Base-by-base conservation (phyloP, 1,140 invertebrate genomes). In the Druon quercuslanigerum region DNA sequence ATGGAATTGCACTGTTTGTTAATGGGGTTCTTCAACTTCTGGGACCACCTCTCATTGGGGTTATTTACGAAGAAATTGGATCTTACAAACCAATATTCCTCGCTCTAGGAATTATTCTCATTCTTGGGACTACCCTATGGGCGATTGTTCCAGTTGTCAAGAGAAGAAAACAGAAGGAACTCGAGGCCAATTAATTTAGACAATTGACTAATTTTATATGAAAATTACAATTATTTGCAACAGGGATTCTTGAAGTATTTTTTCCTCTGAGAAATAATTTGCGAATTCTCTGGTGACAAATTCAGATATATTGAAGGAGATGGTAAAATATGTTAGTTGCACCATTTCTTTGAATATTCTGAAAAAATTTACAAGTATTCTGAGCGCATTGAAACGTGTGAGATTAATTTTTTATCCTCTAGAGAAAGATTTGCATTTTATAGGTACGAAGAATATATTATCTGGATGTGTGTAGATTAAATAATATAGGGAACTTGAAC, bases 1-100 rank as follows among this genome's bases (percentile, higher is more conserved):
- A 96, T 79, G 96, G 96, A 14, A 96, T 97, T 25, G 95, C 95
- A 76, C 87, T 97, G 8, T 96, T 96, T 84, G 92, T 96, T 13
- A 96, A 96, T 85, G 96, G 96, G 4, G 92, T 96, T 20, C 83
- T 96, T 6, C 96, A 96, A 87, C 86, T 97, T 16, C 89, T 95
- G 12, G 95, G 96, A 0, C 96, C 96, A 3, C 96, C 96, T 0
- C 85, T 96, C 11, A 96, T 95, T 86, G 95, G 95, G 3, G 76
- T 93, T 4, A 93, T 95, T 89, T 94, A 92, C 75, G 93, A 96
- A 79, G 86, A 89, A 13, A 92, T 94, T 5, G 87, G 93, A 1
- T 93, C 94, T 1, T 96, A 95, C 85, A 93, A 93, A 81, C 93
- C 94, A 0, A 92, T 96, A 16, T 95, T 96, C 77, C 90, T 93